phyloP scores from a whole-genome alignment of 2,113 vertebrate genomes.

The Eulemur macaco region DNA sequence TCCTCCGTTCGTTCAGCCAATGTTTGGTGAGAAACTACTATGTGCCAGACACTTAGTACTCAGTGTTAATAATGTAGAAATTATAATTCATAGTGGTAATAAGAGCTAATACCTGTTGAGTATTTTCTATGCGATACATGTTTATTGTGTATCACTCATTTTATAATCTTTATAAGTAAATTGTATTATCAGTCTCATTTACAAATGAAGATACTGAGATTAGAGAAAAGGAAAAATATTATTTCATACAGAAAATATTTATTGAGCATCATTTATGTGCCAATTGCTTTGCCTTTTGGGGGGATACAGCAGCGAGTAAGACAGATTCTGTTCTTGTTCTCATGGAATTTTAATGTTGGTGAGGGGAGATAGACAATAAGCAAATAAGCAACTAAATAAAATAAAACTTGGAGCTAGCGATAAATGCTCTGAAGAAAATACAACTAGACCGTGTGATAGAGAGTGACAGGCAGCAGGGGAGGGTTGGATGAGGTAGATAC shows the following conservation, averaged over 20 bases:
- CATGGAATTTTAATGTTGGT: not conserved
- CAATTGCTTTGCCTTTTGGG: not conserved
- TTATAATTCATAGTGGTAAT: not conserved
- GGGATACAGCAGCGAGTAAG: not conserved
- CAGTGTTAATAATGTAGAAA: not conserved
- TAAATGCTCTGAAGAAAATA: not conserved
- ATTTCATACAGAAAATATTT: conserved; percentile 27
- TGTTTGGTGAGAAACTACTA: not conserved
- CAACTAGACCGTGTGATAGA: not conserved
- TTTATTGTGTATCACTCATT: not conserved
- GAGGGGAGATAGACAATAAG: not conserved
- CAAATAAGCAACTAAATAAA: conserved; percentile 20
- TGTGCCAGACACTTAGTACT: not conserved
- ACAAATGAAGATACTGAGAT: not conserved
- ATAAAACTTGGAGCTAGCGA: not conserved
- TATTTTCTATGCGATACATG: not conserved
- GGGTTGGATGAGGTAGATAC: not conserved
- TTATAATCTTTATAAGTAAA: not conserved
- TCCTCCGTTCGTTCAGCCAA: not conserved
- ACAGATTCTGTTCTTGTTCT: not conserved
- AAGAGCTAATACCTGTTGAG: not conserved
- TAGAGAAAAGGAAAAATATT: not conserved
- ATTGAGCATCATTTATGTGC: not conserved
- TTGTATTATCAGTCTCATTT: not conserved
- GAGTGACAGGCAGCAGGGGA: not conserved